A percentile compares a stretch with the other conserved stretches of the same genome.
These are phyloP conservation scores for Eulemur mongoz DNA, from an alignment of 2,797 vertebrate species.

Conservation along the genomic window DNA sequence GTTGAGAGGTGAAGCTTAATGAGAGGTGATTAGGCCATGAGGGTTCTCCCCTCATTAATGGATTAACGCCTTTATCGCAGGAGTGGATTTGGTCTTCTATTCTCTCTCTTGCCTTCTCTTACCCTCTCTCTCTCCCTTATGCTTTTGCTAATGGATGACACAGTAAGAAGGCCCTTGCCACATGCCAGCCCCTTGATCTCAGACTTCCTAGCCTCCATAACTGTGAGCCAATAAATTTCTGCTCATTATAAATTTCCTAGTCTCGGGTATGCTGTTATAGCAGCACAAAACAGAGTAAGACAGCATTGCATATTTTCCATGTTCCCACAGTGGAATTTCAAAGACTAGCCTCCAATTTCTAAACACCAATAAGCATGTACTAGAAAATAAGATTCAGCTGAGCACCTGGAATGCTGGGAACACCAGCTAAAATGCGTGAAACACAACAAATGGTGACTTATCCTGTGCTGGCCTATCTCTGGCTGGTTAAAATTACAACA, in stretches of 20 bases:
- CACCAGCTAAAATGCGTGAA: background rate
- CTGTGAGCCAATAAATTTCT: background rate
- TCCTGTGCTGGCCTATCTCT: background rate
- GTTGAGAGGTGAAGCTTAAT: background rate
- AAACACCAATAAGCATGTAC: background rate
- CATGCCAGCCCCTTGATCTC: background rate
- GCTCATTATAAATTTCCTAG: background rate
- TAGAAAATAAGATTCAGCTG: background rate
- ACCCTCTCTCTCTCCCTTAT: background rate
- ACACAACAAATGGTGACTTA: background rate
- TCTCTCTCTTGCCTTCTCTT: background rate
- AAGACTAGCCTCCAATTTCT: background rate
- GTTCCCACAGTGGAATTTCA: background rate
- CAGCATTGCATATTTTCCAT: background rate
- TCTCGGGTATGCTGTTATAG: background rate
- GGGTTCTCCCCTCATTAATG: no score
- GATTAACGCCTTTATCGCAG: background rate
- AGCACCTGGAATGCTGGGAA: background rate
- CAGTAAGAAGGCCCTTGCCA: background rate
- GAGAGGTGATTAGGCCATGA: background rate
- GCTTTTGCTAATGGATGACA: background rate
- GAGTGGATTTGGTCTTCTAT: background rate
- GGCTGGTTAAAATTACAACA: background rate
- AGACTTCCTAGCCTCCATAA: background rate
- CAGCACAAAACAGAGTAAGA: background rate